phyloP scores from a whole-genome alignment of 2,113 vertebrate species.

The Sphyrna mokarran region DNA sequence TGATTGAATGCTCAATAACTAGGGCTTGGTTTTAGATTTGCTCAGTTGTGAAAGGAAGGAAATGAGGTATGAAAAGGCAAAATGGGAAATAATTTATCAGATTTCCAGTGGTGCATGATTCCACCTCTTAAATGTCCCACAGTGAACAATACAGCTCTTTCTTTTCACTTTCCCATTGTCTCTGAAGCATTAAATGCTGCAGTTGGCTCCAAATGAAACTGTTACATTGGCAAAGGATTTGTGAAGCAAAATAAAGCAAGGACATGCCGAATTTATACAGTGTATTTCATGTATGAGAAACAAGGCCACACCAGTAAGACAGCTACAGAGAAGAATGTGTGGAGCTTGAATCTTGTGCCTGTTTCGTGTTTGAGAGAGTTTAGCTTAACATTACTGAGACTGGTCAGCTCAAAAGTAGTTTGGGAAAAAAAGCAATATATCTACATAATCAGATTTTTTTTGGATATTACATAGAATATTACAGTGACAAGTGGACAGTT shows the following conservation, averaged over 20 bases:
- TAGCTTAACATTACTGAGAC: background rate
- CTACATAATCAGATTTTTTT: background rate
- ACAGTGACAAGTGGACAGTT: background rate
- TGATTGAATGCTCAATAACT: slow-evolving; percentile 5
- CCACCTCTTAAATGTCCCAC: background rate
- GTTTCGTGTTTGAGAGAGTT: background rate
- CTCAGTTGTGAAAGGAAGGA: slow-evolving; percentile 28
- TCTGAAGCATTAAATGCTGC: slow-evolving; percentile 4
- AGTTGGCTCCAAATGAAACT: background rate
- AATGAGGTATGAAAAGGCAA: slow-evolving; percentile 35
- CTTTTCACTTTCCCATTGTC: background rate
- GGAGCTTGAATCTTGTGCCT: background rate
- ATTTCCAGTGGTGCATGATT: slow-evolving; percentile 32
- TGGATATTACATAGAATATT: background rate
- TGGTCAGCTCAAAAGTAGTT: background rate
- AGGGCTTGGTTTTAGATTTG: background rate
- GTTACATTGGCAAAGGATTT: background rate
- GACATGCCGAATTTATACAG: background rate
- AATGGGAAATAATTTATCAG: slow-evolving; percentile 33
- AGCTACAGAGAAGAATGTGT: background rate
- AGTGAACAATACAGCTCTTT: background rate
- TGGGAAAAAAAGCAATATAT: background rate
- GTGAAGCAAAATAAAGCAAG: background rate
- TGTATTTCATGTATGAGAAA: background rate
- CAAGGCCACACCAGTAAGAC: background rate